phyloP scores from a whole-genome alignment of 1,140 invertebrate genomes.

The Scaptodrosophila lebanonensis region DNA sequence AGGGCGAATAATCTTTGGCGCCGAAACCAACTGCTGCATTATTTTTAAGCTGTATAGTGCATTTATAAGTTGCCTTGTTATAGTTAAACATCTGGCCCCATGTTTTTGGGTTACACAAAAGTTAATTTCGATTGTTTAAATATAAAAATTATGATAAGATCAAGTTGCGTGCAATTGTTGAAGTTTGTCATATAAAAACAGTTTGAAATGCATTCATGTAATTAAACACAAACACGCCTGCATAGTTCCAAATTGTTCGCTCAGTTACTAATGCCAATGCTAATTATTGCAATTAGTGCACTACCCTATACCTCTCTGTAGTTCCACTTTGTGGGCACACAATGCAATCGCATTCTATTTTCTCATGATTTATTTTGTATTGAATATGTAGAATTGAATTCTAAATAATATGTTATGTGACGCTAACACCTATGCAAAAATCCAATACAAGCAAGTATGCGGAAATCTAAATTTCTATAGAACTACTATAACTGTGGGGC shows the following conservation, averaged over 20 bases:
- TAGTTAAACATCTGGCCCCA: no score
- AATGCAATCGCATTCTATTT: constrained; percentile 3
- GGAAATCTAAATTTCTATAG: constrained; percentile 23
- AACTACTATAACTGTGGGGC: neutral
- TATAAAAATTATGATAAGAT: no score
- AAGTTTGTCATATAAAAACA: no score
- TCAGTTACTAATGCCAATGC: constrained; percentile 37
- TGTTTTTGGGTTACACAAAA: no score
- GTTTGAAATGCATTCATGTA: no score
- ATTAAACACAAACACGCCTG: no score
- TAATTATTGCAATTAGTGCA: constrained; percentile 51
- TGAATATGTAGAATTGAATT: constrained; percentile 8
- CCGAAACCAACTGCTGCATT: neutral
- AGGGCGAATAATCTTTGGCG: constrained; percentile 79
- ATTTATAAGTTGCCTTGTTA: constrained; percentile 57
- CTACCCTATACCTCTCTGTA: constrained; percentile 15
- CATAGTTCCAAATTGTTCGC: constrained; percentile 17
- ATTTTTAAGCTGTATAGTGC: constrained; percentile 41
- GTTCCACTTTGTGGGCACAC: no score
- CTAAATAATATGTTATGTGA: no score
- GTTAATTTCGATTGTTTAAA: no score
- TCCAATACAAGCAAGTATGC: constrained; percentile 24
- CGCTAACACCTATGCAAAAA: constrained; percentile 28
- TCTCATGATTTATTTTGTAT: constrained; percentile 19
- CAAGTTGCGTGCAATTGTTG: no score